Percentiles rank a stretch among this genome's conserved stretches.
Conservation (phyloP, 2,797 vertebrate genomes). For the Sebastes minor region DNA sequence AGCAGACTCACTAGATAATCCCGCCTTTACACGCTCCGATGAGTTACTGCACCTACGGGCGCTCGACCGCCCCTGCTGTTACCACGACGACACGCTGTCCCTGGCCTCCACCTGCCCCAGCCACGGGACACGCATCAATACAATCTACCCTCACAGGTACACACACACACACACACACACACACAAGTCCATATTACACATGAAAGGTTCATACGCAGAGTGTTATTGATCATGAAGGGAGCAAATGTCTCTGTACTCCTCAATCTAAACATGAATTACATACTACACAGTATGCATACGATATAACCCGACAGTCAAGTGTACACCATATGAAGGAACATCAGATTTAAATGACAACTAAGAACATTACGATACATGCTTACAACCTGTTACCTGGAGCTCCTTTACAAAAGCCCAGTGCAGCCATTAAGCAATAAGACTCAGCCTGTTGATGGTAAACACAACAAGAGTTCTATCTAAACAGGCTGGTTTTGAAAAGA, state of each 20-base stretch:
- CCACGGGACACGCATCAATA: slow-evolving; percentile 77
- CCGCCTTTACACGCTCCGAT: slow-evolving; percentile 87
- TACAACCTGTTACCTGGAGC: too few relatives aligned
- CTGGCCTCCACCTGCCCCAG: slow-evolving; percentile 77
- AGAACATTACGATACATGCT: not conserved
- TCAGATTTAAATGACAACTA: not conserved
- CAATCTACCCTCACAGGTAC: slow-evolving; percentile 82
- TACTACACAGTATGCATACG: not conserved
- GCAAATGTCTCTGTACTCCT: not conserved
- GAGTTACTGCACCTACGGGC: slow-evolving; percentile 88
- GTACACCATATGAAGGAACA: not conserved
- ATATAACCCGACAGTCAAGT: not conserved
- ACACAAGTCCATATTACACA: not conserved
- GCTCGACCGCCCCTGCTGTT: slow-evolving; percentile 86
- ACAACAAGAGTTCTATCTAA: not conserved
- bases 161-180: not conserved
- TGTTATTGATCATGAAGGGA: not conserved
- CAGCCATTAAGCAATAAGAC: not conserved
- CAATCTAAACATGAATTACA: not conserved
- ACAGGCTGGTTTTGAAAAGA: not conserved
- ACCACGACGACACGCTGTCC: slow-evolving; percentile 79
- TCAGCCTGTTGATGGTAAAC: not conserved
- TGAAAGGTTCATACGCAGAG: not conserved
- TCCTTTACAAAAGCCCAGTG: not conserved
- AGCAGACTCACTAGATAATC: slow-evolving; percentile 88